phyloP scores from a whole-genome alignment of 2,888 invertebrate genomes.

The Phytoseiulus persimilis region DNA sequence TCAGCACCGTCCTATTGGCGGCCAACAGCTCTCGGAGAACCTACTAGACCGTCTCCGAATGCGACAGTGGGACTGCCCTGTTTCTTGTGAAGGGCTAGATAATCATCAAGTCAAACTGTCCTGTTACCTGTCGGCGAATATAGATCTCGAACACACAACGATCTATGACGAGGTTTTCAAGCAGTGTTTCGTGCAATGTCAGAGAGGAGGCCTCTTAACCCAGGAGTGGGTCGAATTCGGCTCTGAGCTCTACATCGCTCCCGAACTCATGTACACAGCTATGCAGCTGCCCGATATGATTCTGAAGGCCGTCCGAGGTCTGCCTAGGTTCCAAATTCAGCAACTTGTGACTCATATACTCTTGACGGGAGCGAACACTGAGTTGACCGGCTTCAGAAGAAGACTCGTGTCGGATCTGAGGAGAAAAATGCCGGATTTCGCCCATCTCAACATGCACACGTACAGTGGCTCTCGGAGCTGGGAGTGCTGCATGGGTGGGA shows the following conservation, averaged over 20 bases:
- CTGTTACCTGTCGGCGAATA: constrained; percentile 29
- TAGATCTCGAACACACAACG: constrained; percentile 18
- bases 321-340: constrained; percentile 49
- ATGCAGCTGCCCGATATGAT: constrained; percentile 51
- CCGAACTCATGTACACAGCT: constrained; percentile 52
- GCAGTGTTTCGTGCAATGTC: constrained; percentile 34
- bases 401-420: constrained; percentile 51
- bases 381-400: constrained; percentile 51
- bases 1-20: constrained; percentile 51
- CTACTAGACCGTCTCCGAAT: constrained; percentile 25
- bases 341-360: constrained; percentile 52
- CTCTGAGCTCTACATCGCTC: constrained; percentile 51
- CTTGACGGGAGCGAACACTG: constrained; percentile 52
- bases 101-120: constrained; percentile 29
- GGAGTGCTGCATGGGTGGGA: constrained; percentile 53
- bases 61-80: constrained; percentile 32
- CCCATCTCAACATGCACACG: constrained; percentile 49
- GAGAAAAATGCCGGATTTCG: constrained; percentile 50
- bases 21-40: constrained; percentile 43
- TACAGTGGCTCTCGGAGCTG: constrained; percentile 50
- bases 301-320: constrained; percentile 50
- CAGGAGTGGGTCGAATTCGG: constrained; percentile 51
- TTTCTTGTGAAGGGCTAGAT: constrained; percentile 33
- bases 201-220: constrained; percentile 15
- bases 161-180: constrained; percentile 26